Percentiles rank a stretch among this genome's conserved stretches.
phyloP scores from a whole-genome alignment of 2,113 vertebrate species.

The Garra rufa region DNA sequence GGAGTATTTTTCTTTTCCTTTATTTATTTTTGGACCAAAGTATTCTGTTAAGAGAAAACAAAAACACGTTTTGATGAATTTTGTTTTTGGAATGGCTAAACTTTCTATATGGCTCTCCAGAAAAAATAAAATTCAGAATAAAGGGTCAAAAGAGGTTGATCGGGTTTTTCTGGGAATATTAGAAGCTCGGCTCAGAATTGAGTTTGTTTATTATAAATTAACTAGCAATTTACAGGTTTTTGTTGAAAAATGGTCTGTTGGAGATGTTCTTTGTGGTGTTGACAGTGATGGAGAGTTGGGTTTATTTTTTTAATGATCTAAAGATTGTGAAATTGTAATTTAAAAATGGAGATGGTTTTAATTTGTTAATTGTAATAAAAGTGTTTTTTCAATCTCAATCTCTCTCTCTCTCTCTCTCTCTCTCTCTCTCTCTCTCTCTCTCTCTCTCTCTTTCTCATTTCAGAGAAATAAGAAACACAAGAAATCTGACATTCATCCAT shows the following conservation, averaged over 20 bases:
- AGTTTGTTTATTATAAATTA: not conserved
- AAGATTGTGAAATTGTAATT: not conserved
- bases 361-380: too few relatives aligned
- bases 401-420: too few relatives aligned
- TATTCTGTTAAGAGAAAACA: not conserved
- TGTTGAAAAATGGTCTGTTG: not conserved
- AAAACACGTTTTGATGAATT: too few relatives aligned
- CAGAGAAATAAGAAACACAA: constrained; percentile 94
- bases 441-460: constrained; percentile 56
- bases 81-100: too few relatives aligned
- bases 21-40: not conserved
- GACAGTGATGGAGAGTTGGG: not conserved
- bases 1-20: not conserved
- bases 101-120: too few relatives aligned
- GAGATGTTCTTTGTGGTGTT: not conserved
- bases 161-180: too few relatives aligned
- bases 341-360: not conserved
- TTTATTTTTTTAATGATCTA: not conserved
- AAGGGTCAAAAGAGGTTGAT: too few relatives aligned
- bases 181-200: not conserved
- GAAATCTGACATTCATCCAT: constrained; percentile 83
- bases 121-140: too few relatives aligned
- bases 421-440: constrained; percentile 13
- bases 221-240: not conserved
- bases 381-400: too few relatives aligned